These are phyloP conservation scores for Hybognathus amarus DNA, from an alignment of 2,797 vertebrate species.

Conservation along the genomic window DNA sequence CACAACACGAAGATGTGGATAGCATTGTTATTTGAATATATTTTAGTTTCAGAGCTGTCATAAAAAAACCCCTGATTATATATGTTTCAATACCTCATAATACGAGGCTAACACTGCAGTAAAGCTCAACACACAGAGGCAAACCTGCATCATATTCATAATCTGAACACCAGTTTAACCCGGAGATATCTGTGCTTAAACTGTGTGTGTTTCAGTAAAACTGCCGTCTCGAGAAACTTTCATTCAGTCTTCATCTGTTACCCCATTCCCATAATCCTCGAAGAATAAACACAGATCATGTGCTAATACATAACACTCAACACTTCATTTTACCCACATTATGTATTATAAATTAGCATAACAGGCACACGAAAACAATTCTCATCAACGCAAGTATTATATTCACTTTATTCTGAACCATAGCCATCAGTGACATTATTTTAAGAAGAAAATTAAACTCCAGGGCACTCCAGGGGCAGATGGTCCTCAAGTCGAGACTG, in stretches of 20 bases:
- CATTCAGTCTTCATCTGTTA: not conserved
- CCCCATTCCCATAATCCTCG: not conserved
- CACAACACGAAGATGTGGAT: not conserved
- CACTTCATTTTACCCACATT: not conserved
- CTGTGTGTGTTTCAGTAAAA: not conserved
- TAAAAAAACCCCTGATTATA: not conserved
- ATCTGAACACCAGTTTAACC: no score
- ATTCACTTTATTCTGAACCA: not conserved
- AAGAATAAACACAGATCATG: not conserved
- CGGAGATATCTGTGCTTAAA: not conserved
- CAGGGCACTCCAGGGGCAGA: not conserved
- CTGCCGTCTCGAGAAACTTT: not conserved
- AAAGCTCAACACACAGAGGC: not conserved
- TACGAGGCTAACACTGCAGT: not conserved
- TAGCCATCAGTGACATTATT: not conserved
- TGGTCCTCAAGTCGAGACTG: not conserved
- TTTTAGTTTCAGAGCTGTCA: not conserved
- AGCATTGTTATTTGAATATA: not conserved
- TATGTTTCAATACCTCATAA: not conserved
- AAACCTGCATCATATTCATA: not conserved
- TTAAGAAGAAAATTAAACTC: slow-evolving; percentile 3
- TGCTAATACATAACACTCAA: not conserved
- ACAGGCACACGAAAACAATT: no score
- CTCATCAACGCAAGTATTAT: not conserved
- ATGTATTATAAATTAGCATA: not conserved